Evolutionary conservation across 2,888 invertebrate genomes (phyloP), one percentile per base, ranked within the genome.

Genomic region (Leptinotarsa juncta): DNA sequence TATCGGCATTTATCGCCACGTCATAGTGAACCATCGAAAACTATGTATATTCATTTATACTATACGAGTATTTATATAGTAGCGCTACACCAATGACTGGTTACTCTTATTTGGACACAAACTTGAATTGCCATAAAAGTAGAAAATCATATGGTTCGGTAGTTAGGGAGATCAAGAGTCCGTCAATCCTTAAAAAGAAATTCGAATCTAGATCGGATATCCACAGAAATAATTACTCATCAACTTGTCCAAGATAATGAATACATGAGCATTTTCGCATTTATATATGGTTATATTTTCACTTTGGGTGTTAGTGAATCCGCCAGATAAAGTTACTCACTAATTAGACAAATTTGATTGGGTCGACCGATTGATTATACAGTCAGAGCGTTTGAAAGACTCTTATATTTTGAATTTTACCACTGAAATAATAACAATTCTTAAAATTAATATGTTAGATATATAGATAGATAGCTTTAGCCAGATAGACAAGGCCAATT

Each of bases 151-250:
- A 75, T 70, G 50, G 72, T 72, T 73, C 67, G 70, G 70, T 73
- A 70, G 70, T 73, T 75, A 70, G 72, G 72, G 67, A 67, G 49
- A 62, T 70, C 75, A 68, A 74, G 53, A 71, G 62, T 57, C 57
- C 70, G 57, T 69, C 71, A 48, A 50, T 53, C 75, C 72, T 62
- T 75, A 75, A 75, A 73, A 70, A 72, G 75, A 62, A 70, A 67
- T 69, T 32, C 67, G 55, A 72, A 75, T 75, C 67, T 75, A 72
- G 70, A 75, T 70, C 23, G 65, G 60, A 65, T 65, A 71, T 75
- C 60, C 48, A 66, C 60, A 66, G 67, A 75, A 65, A 71, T 70
- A 53, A 53, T 53, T 53, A 53, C 53, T 57, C 48, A 70, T 69
- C 51, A 69, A 48, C 70, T 12, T 62, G 53, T 71, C 67, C 16